Evolutionary conservation across 30 jellyfish, hydroid and myxozoan species (phyloP).

Genomic region (Cassiopea andromeda): DNA sequence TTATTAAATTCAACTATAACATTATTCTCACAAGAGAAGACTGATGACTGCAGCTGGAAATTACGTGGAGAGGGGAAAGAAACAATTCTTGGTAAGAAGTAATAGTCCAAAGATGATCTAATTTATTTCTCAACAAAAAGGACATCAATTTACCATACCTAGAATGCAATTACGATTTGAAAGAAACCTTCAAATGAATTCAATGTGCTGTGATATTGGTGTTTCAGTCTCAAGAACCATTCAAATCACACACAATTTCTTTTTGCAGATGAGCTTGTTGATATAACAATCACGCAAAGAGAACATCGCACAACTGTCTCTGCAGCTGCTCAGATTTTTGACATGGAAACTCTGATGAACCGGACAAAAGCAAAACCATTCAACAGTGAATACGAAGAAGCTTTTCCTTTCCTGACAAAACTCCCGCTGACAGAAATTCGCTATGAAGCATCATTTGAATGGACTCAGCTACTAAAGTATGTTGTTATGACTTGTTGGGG

Average conservation of each 20-base stretch:
- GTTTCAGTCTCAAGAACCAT: too few relatives aligned
- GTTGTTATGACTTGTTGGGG: background rate
- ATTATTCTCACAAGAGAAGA: constrained; percentile 14
- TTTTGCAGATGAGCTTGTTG: constrained; percentile 49
- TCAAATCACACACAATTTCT: background rate
- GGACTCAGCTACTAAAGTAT: background rate
- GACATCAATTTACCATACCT: background rate
- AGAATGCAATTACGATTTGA: too few relatives aligned
- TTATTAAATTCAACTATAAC: constrained; percentile 14
- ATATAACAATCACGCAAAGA: constrained; percentile 8
- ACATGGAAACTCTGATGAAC: constrained; percentile 47
- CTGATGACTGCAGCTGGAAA: constrained; percentile 4
- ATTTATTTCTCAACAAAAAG: background rate
- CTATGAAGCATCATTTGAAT: constrained; percentile 6
- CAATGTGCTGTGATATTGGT: too few relatives aligned
- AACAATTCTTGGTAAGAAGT: constrained; percentile 24
- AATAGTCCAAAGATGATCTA: background rate
- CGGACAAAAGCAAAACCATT: constrained; percentile 33
- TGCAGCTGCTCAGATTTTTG: constrained; percentile 41
- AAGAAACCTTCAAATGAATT: too few relatives aligned
- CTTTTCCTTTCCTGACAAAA: background rate
- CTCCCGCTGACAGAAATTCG: background rate
- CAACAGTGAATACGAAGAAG: background rate
- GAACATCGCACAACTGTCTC: constrained; percentile 22
- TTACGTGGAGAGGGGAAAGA: constrained; percentile 26